Conservation (phyloP, 2,113 vertebrate genomes). For the Mesoclemmys tuberculata region DNA sequence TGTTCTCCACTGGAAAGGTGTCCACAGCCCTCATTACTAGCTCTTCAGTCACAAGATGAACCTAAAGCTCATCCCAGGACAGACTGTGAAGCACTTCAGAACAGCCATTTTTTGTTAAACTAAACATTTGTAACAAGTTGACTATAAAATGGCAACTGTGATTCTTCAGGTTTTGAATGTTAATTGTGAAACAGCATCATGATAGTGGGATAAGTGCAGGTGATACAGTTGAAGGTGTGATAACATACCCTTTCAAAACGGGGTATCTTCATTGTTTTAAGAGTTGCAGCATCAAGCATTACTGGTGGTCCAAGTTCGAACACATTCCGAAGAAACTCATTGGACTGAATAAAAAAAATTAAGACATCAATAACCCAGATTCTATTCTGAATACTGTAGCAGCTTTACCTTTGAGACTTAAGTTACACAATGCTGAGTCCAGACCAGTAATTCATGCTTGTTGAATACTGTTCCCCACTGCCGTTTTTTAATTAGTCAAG, state of each 20-base stretch:
- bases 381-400: not conserved
- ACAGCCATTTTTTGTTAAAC: not conserved
- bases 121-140: not conserved
- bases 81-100: not conserved
- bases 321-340: conserved; percentile 96
- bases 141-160: not conserved
- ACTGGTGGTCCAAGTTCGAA: conserved; percentile 96
- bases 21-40: not conserved
- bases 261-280: conserved; percentile 96
- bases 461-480: not conserved
- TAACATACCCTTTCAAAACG: conserved; percentile 93
- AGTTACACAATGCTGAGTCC: not conserved
- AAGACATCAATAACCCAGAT: not conserved
- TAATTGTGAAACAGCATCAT: not conserved
- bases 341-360: conserved; percentile 82
- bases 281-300: conserved; percentile 89
- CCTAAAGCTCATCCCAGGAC: not conserved
- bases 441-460: not conserved
- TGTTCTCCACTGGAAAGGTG: not conserved
- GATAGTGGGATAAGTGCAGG: not conserved
- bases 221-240: not conserved
- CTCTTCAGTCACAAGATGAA: not conserved
- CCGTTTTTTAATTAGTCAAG: not conserved
- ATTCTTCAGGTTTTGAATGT: not conserved
- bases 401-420: not conserved